phyloP scores from a whole-genome alignment of 2,113 vertebrate species.

The Rissa tridactyla region DNA sequence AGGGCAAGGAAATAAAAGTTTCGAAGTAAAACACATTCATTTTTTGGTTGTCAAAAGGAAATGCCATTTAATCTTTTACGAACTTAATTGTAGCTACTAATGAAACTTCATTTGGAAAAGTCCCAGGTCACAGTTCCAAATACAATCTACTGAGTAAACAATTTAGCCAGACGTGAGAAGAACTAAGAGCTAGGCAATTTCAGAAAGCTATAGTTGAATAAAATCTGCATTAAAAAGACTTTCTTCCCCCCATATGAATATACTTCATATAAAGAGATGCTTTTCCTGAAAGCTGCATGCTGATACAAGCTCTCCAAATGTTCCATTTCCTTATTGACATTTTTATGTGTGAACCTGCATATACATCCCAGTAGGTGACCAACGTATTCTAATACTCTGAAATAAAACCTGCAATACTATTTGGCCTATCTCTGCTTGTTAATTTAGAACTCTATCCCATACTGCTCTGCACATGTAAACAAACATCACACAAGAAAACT shows the following conservation, averaged over 20 bases:
- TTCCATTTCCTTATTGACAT: background rate
- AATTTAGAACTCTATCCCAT: background rate
- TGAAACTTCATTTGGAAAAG: background rate
- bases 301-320: background rate
- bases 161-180: background rate
- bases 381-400: background rate
- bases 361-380: background rate
- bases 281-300: background rate
- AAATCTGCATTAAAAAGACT: background rate
- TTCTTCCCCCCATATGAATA: background rate
- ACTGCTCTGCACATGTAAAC: background rate
- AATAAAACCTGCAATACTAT: background rate
- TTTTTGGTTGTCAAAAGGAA: background rate
- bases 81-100: background rate
- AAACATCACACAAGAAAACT: background rate
- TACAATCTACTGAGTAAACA: background rate
- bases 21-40: background rate
- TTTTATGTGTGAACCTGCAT: background rate
- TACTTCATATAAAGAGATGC: background rate
- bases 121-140: background rate
- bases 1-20: background rate
- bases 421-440: background rate
- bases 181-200: background rate
- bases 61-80: background rate
- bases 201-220: background rate